Percentiles rank a stretch among this genome's conserved stretches.
These are phyloP conservation scores for Melinaea menophilus DNA, from an alignment of 2,888 invertebrate species.

Conservation along the genomic window DNA sequence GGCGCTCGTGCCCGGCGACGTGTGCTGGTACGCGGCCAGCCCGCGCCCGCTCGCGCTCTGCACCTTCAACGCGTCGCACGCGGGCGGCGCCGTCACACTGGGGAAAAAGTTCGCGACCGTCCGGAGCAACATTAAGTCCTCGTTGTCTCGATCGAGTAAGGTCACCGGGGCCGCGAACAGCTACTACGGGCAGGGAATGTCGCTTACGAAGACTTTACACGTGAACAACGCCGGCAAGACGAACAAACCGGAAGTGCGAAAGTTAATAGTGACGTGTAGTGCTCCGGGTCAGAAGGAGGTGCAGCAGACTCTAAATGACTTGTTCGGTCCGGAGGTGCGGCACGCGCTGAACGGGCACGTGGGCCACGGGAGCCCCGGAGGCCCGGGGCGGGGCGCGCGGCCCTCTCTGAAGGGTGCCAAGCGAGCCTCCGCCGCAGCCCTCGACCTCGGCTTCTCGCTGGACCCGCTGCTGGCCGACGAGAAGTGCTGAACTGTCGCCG, in stretches of 20 bases:
- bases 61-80: conserved; percentile 76
- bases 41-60: conserved; percentile 79
- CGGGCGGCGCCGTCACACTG: conserved; percentile 76
- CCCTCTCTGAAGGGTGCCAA: conserved; percentile 46
- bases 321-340: conserved; percentile 52
- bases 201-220: conserved; percentile 67
- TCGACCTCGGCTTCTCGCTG: conserved; percentile 68
- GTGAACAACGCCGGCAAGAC: conserved; percentile 63
- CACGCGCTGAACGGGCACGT: conserved; percentile 49
- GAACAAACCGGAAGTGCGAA: conserved; percentile 71
- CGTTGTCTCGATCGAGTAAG: conserved; percentile 63
- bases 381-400: conserved; percentile 41
- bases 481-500: conserved; percentile 61
- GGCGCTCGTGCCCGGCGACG: conserved; percentile 56
- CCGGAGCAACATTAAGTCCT: conserved; percentile 70
- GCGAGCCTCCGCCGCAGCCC: conserved; percentile 47
- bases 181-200: conserved; percentile 60
- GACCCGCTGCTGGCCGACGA: conserved; percentile 73
- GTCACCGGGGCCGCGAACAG: conserved; percentile 52
- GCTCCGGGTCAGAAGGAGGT: conserved; percentile 44
- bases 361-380: conserved; percentile 33
- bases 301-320: conserved; percentile 55
- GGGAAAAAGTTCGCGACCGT: conserved; percentile 73
- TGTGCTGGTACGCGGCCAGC: conserved; percentile 73
- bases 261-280: conserved; percentile 71